phyloP scores from a whole-genome alignment of 92 coral and sea anemone species.

The Blastomussa wellsi region DNA sequence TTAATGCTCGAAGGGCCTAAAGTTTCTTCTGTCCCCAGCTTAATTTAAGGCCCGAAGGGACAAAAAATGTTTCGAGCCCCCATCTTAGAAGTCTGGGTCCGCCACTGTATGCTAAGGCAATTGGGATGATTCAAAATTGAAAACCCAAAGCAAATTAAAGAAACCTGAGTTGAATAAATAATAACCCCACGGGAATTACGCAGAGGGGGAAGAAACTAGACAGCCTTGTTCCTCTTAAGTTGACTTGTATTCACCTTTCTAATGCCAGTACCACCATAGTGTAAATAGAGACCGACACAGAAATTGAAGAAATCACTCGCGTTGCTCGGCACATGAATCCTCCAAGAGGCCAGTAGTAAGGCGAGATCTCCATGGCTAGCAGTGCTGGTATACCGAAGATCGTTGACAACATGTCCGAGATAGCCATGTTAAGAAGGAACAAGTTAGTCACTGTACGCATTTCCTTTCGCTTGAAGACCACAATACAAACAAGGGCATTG shows the following conservation, averaged over 20 bases:
- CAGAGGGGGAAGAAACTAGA: too few species aligned
- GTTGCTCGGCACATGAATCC: constrained; percentile 66
- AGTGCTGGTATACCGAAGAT: constrained; percentile 71
- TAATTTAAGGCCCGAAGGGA: too few species aligned
- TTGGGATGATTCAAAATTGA: too few species aligned
- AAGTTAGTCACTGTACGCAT: constrained; percentile 95
- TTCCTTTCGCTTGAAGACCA: constrained; percentile 70
- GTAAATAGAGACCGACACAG: constrained; percentile 77
- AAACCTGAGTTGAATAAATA: too few species aligned
- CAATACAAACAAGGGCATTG: constrained; percentile 80
- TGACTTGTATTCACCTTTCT: constrained; percentile 64
- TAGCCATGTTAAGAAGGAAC: constrained; percentile 83
- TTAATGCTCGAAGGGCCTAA: too few species aligned
- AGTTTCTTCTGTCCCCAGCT: too few species aligned
- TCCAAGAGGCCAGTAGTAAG: constrained; percentile 73
- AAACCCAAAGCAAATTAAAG: too few species aligned
- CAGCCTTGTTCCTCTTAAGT: background rate
- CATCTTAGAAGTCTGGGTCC: too few species aligned
- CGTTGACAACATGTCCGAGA: constrained; percentile 82
- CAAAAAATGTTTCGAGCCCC: too few species aligned
- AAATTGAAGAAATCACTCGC: constrained; percentile 59
- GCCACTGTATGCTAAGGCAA: too few species aligned
- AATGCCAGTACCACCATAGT: constrained; percentile 87
- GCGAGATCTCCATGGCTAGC: constrained; percentile 56
- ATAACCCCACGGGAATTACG: too few species aligned